Evolutionary conservation across 2,888 invertebrate genomes (phyloP).

Genomic region (Phyllotreta cruciferae): DNA sequence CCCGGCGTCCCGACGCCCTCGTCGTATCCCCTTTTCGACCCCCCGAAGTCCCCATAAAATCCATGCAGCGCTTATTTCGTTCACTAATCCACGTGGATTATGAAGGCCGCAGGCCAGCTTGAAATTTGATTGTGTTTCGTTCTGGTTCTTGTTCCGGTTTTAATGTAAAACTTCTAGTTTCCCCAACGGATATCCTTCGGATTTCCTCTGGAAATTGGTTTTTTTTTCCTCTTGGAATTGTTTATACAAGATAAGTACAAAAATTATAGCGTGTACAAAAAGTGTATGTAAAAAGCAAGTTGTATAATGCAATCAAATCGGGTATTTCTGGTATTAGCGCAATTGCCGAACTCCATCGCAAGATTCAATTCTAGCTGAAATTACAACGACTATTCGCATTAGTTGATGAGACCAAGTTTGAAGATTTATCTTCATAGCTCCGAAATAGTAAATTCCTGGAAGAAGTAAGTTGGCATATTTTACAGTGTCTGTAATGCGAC

Average conservation of each 20-base stretch:
- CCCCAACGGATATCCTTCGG: conserved; percentile 23
- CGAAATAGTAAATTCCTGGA: conserved; percentile 56
- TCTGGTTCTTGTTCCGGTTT: conserved; percentile 43
- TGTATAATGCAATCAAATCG: neutral
- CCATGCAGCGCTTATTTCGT: conserved; percentile 46
- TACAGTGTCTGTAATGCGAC: conserved; percentile 54
- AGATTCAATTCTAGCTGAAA: conserved; percentile 26
- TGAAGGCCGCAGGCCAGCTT: conserved; percentile 47
- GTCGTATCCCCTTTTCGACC: conserved; percentile 31
- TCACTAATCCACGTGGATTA: conserved; percentile 49
- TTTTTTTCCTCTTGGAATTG: too few species aligned
- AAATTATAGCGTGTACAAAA: too few species aligned
- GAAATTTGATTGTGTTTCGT: conserved; percentile 47
- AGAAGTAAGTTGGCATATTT: conserved; percentile 55
- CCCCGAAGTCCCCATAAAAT: conserved; percentile 35
- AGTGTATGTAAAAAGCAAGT: neutral
- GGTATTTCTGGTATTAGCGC: neutral
- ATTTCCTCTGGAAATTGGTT: too few species aligned
- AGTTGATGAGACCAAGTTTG: conserved; percentile 46
- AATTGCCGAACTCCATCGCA: neutral
- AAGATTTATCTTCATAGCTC: conserved; percentile 47
- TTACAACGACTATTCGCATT: conserved; percentile 40
- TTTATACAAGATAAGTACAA: too few species aligned
- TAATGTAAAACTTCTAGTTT: conserved; percentile 38
- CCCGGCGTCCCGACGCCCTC: conserved; percentile 35